A percentile compares a stretch with the other conserved stretches of the same genome.
Conservation (phyloP, 1,140 invertebrate species). For the Neodiprion lecontei region DNA sequence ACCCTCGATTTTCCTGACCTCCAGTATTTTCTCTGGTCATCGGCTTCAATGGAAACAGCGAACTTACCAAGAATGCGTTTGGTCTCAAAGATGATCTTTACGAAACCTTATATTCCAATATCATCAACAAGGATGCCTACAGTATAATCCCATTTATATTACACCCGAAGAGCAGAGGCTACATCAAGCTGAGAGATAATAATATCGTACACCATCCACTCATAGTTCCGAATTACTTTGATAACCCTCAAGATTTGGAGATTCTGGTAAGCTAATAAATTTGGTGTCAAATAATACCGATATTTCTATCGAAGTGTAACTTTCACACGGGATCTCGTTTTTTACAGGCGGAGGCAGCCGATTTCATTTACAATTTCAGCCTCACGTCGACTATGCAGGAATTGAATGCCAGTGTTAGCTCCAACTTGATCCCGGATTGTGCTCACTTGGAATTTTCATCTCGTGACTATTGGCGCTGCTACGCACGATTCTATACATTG, state of each 20-base stretch:
- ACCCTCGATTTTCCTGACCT: conserved; percentile 75
- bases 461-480: conserved; percentile 58
- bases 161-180: conserved; percentile 80
- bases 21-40: conserved; percentile 77
- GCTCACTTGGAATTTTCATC: conserved; percentile 39
- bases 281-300: conserved; percentile 30
- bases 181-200: conserved; percentile 80
- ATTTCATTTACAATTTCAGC: conserved; percentile 68
- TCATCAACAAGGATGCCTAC: conserved; percentile 61
- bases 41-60: conserved; percentile 75
- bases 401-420: conserved; percentile 69
- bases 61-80: conserved; percentile 71
- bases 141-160: conserved; percentile 74
- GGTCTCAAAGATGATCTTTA: conserved; percentile 71
- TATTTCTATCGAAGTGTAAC: too few relatives aligned
- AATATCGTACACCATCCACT: conserved; percentile 91
- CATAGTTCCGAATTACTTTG: conserved; percentile 92
- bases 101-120: conserved; percentile 63
- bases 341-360: conserved; percentile 71
- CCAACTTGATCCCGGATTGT: conserved; percentile 68
- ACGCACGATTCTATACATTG: conserved; percentile 33
- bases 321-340: not conserved
- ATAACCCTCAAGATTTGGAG: conserved; percentile 79
- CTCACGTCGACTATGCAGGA: conserved; percentile 68
- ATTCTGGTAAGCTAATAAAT: conserved; percentile 67